Percentiles rank a stretch among this genome's conserved stretches.
These are phyloP conservation scores for Glaucomys volans DNA, from an alignment of 2,113 vertebrate genomes.

Conservation along the genomic window DNA sequence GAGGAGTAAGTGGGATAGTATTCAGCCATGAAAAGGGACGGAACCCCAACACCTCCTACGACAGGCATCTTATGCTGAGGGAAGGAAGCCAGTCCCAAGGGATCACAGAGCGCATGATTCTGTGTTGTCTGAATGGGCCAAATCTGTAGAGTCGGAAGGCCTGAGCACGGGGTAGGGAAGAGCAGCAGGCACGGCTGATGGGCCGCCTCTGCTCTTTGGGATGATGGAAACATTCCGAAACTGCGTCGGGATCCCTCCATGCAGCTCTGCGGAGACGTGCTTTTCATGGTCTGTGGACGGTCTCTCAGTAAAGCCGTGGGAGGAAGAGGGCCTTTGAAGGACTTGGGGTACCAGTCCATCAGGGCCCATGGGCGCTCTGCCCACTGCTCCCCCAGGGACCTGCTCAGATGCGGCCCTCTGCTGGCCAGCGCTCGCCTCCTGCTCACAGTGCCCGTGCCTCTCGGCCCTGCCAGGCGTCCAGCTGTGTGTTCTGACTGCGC, in stretches of 20 bases:
- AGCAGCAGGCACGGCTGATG: accelerated
- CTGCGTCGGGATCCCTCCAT: not conserved
- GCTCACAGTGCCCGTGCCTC: no score
- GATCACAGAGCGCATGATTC: accelerated
- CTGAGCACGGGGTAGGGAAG: accelerated
- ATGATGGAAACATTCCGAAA: not conserved
- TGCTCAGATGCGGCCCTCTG: accelerated
- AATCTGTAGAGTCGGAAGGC: not conserved
- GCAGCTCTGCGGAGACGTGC: not conserved
- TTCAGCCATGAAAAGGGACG: not conserved
- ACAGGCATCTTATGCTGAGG: accelerated
- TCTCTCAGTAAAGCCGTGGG: not conserved
- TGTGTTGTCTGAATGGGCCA: not conserved
- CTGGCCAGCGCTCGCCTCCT: not conserved
- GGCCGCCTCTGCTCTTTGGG: not conserved
- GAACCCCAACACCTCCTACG: accelerated
- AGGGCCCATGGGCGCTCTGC: not conserved
- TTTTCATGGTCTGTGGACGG: not conserved
- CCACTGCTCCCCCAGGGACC: not conserved
- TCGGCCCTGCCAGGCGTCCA: no score
- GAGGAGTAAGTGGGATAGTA: no score
- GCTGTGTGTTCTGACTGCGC: no score
- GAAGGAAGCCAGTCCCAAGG: not conserved
- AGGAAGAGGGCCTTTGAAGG: not conserved
- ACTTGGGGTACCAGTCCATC: accelerated